These are phyloP conservation scores for Anneissia japonica DNA, from an alignment of 35 echinoderm and acorn worm genomes.

Conservation along the genomic window DNA sequence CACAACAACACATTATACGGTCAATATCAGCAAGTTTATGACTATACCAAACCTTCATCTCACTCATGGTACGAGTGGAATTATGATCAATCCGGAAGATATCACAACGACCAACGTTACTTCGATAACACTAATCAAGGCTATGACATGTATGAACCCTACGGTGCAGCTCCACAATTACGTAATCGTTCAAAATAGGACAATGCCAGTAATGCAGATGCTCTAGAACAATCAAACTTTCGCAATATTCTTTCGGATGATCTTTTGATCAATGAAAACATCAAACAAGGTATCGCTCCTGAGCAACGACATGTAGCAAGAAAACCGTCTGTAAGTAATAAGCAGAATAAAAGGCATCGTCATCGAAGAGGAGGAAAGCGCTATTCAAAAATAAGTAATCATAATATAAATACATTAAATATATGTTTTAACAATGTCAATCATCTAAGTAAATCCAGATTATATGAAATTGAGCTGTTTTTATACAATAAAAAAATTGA, in stretches of 20 bases:
- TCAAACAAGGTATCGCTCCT: neutral
- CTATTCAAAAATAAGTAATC: neutral
- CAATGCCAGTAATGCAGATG: too few species aligned
- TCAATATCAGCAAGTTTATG: neutral
- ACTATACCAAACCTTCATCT: too few species aligned
- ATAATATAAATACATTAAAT: neutral
- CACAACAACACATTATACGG: neutral
- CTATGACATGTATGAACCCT: too few species aligned
- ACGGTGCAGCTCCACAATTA: too few species aligned
- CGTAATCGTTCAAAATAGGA: too few species aligned
- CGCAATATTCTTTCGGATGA: neutral
- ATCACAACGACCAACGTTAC: too few species aligned
- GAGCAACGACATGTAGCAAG: neutral
- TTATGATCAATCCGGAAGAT: too few species aligned
- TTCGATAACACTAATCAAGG: too few species aligned
- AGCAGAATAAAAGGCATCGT: neutral
- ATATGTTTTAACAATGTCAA: slow-evolving; percentile 23
- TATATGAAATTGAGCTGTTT: neutral
- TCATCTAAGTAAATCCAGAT: neutral
- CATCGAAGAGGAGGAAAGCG: neutral
- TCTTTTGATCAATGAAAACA: neutral
- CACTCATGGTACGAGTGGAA: too few species aligned
- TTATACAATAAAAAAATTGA: neutral
- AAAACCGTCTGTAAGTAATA: neutral
- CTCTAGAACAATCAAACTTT: too few species aligned